Conservation (phyloP, 2,113 vertebrate species). For the Ophthalmolycus amberensis region DNA sequence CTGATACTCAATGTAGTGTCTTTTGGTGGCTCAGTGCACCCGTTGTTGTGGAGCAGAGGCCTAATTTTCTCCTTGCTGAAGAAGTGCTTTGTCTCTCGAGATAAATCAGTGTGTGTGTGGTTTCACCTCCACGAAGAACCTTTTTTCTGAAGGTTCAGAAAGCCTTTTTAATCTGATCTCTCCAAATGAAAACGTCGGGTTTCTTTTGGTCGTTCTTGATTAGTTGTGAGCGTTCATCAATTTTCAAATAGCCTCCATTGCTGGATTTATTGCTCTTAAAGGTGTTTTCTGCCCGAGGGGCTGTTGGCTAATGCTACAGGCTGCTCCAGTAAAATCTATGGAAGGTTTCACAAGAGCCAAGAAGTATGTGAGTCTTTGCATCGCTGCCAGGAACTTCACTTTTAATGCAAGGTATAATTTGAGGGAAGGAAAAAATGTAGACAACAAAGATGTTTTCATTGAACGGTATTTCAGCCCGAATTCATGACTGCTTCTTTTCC, state of each 20-base stretch:
- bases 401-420: constrained; percentile 51
- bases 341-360: constrained; percentile 37
- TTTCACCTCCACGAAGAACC: constrained; percentile 11
- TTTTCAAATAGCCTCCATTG: constrained; percentile 34
- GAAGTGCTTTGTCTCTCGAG: constrained; percentile 17
- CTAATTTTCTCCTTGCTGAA: constrained; percentile 13
- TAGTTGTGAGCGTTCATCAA: constrained; percentile 50
- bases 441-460: not conserved
- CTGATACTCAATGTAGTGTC: constrained; percentile 9
- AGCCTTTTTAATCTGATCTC: constrained; percentile 27
- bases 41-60: constrained; percentile 32
- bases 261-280: constrained; percentile 65
- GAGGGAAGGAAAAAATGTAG: constrained; percentile 7
- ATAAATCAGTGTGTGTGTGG: not conserved
- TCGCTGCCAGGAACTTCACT: constrained; percentile 54
- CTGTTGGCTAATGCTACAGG: constrained; percentile 35
- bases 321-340: constrained; percentile 26
- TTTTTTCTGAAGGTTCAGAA: constrained; percentile 27
- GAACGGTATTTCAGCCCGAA: not conserved
- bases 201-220: constrained; percentile 63
- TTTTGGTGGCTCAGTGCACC: constrained; percentile 9
- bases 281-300: constrained; percentile 1
- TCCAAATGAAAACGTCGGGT: constrained; percentile 31
- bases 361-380: constrained; percentile 16
- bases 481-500: not conserved